Conservation (phyloP, 2,113 vertebrate species). For the Edolisoma coerulescens region DNA sequence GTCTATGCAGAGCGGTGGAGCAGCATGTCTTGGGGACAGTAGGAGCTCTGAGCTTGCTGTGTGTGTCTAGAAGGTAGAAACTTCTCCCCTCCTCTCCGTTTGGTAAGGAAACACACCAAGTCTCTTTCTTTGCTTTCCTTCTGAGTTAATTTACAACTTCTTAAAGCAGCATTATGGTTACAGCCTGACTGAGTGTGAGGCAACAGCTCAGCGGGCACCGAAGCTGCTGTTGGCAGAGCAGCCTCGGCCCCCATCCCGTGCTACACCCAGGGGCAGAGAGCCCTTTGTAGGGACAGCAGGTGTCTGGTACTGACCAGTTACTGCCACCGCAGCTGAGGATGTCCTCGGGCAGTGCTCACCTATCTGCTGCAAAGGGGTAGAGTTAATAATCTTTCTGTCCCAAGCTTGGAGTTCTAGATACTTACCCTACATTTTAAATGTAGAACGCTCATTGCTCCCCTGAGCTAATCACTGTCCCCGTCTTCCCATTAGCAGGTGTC, state of each 20-base stretch:
- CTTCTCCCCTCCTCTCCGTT: neutral
- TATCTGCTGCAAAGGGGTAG: neutral
- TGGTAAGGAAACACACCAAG: neutral
- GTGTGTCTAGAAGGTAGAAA: neutral
- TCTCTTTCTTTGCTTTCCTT: neutral
- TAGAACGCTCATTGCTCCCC: neutral
- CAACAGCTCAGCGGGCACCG: neutral
- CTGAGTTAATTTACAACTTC: neutral
- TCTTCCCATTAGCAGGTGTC: neutral
- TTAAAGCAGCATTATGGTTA: neutral
- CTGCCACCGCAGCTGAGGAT: neutral
- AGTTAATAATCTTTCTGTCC: neutral
- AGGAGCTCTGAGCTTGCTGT: neutral
- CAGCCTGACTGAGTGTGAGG: neutral
- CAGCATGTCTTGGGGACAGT: accelerated
- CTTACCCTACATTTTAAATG: neutral
- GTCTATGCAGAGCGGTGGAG: neutral
- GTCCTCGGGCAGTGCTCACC: neutral
- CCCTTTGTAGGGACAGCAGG: neutral
- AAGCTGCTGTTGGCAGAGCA: neutral
- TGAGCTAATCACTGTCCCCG: neutral
- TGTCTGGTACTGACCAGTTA: neutral
- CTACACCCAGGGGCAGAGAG: neutral
- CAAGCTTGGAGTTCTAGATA: neutral
- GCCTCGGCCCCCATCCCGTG: accelerated